Evolutionary conservation across 2,113 vertebrate genomes (phyloP).

Genomic region (Turnix velox): DNA sequence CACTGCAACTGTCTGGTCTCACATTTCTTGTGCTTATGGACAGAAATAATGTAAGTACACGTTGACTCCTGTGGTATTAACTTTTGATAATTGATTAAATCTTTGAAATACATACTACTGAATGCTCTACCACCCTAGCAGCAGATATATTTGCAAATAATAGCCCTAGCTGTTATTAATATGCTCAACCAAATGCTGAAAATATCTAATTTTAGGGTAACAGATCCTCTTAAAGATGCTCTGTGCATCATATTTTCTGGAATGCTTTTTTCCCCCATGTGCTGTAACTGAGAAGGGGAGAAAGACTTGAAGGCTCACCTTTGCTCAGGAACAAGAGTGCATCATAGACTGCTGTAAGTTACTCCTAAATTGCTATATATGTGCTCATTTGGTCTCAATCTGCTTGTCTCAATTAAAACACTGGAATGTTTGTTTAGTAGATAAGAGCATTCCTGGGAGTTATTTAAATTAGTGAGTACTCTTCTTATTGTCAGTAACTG

Average conservation of each 20-base stretch:
- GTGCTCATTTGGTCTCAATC: constrained; percentile 8
- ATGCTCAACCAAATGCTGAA: not conserved
- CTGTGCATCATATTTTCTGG: not conserved
- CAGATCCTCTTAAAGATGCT: not conserved
- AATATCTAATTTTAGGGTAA: not conserved
- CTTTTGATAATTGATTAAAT: not conserved
- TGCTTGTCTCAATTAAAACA: constrained; percentile 48
- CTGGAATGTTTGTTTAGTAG: constrained; percentile 47
- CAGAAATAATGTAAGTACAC: not conserved
- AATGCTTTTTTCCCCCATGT: not conserved
- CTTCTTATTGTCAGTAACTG: constrained; percentile 21
- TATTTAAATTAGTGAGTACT: constrained; percentile 30
- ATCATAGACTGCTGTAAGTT: not conserved
- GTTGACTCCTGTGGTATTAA: not conserved
- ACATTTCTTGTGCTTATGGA: not conserved
- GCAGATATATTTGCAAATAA: not conserved
- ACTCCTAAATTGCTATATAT: not conserved
- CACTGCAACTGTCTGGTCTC: not conserved
- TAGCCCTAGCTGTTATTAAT: not conserved
- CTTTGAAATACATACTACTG: not conserved
- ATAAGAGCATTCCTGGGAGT: constrained; percentile 42
- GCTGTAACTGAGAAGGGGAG: not conserved
- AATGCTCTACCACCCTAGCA: not conserved
- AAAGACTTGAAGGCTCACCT: not conserved
- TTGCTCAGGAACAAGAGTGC: not conserved